phyloP scores from a whole-genome alignment of 2,888 invertebrate species.

The Myopa tessellatipennis region DNA sequence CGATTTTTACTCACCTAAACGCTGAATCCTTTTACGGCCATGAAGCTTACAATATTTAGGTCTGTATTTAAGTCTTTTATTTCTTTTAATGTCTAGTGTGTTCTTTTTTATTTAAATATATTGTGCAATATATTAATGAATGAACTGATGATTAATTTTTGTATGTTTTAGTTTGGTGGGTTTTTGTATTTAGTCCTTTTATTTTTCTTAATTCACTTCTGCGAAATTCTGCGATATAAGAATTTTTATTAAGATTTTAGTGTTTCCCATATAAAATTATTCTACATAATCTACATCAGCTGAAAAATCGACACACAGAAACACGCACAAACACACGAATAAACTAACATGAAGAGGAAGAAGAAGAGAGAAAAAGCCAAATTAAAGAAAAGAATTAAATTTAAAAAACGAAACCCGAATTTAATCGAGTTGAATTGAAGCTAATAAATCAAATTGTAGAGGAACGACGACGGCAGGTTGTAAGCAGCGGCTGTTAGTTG shows the following conservation, averaged over 20 bases:
- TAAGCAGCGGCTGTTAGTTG: constrained; percentile 18
- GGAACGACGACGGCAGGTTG: constrained; percentile 47
- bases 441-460: constrained; percentile 44
- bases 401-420: constrained; percentile 4
- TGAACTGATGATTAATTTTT: too few relatives aligned
- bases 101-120: background rate
- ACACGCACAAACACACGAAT: background rate
- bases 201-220: background rate
- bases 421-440: constrained; percentile 25
- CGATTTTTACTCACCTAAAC: constrained; percentile 4
- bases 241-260: background rate
- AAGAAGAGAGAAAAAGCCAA: background rate
- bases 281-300: background rate
- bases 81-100: background rate
- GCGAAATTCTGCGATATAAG: background rate
- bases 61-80: too few relatives aligned
- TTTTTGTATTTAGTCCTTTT: background rate
- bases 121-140: too few relatives aligned
- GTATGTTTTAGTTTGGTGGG: background rate
- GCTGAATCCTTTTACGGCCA: background rate
- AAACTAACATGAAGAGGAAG: background rate
- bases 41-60: background rate
- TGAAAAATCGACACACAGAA: background rate
- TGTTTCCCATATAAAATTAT: background rate
- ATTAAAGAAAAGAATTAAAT: background rate